Conservation (phyloP, 2,113 vertebrate genomes). For the Cyprinus carpio region DNA sequence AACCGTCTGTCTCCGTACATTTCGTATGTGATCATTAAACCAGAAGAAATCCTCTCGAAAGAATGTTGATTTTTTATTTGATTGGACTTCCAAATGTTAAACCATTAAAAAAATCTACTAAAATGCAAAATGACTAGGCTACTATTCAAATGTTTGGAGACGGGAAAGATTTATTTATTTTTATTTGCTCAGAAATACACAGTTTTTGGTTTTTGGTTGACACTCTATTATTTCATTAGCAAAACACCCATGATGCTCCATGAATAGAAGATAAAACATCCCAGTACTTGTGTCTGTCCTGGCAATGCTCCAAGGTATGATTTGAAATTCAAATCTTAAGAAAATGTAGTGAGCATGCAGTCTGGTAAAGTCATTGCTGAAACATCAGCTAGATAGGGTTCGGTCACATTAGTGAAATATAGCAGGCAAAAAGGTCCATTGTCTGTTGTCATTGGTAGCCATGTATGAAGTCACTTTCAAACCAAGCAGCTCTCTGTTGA, state of each 20-base stretch:
- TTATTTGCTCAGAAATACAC: too few species aligned
- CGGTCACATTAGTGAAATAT: not conserved
- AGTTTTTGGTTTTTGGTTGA: not conserved
- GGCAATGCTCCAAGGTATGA: not conserved
- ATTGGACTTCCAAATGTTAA: not conserved
- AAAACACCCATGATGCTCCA: not conserved
- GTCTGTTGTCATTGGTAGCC: not conserved
- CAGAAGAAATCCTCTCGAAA: not conserved
- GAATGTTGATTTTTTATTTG: not conserved
- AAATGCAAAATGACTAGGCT: not conserved
- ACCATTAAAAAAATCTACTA: too few species aligned
- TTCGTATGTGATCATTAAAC: not conserved
- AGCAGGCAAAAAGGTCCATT: not conserved
- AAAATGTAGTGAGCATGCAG: not conserved
- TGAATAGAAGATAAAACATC: not conserved
- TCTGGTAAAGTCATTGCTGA: not conserved
- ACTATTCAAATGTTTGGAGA: not conserved
- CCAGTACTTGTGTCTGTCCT: not conserved
- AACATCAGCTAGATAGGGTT: not conserved
- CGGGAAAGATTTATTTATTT: not conserved
- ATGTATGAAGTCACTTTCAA: not conserved
- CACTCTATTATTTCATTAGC: not conserved
- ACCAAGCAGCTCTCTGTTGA: not conserved
- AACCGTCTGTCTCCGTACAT: not conserved
- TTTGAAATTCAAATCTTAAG: conserved; percentile 2